Evolutionary conservation across 1,140 invertebrate species (phyloP).

Genomic region (Dufourea novaeangliae): DNA sequence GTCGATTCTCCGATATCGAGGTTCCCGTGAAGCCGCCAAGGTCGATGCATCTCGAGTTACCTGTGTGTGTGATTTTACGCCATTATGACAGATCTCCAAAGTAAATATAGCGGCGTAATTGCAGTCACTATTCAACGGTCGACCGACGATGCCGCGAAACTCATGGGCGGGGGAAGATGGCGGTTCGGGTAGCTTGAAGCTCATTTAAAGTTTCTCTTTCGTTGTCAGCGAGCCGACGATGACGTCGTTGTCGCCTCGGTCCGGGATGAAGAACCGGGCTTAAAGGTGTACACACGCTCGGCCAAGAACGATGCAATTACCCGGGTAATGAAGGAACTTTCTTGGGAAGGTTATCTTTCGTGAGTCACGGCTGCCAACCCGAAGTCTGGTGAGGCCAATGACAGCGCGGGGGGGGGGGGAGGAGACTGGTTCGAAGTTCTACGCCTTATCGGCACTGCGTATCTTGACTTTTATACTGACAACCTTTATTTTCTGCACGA

Average conservation of each 20-base stretch:
- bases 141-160: slow-evolving; percentile 22
- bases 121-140: slow-evolving; percentile 54
- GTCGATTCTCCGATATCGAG: slow-evolving; percentile 7
- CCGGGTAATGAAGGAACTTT: slow-evolving; percentile 64
- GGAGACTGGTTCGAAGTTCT: slow-evolving; percentile 27
- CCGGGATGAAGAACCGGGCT: slow-evolving; percentile 29
- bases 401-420: slow-evolving; percentile 1
- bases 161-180: not conserved
- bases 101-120: slow-evolving; percentile 61
- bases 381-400: slow-evolving; percentile 18
- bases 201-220: slow-evolving; percentile 65
- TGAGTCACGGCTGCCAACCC: slow-evolving; percentile 39
- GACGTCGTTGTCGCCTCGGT: slow-evolving; percentile 24
- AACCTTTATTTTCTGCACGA: slow-evolving; percentile 40
- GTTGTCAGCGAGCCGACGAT: slow-evolving; percentile 32
- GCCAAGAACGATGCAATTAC: slow-evolving; percentile 63
- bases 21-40: slow-evolving; percentile 14
- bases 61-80: slow-evolving; percentile 53
- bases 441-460: slow-evolving; percentile 44
- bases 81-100: slow-evolving; percentile 38
- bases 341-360: slow-evolving; percentile 58
- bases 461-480: slow-evolving; percentile 30
- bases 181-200: not conserved
- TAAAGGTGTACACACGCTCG: slow-evolving; percentile 57
- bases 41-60: slow-evolving; percentile 16